Percentiles rank a stretch among this genome's conserved stretches.
Evolutionary conservation across 2,113 vertebrate genomes (phyloP).

Genomic region (Zosterops borbonicus): DNA sequence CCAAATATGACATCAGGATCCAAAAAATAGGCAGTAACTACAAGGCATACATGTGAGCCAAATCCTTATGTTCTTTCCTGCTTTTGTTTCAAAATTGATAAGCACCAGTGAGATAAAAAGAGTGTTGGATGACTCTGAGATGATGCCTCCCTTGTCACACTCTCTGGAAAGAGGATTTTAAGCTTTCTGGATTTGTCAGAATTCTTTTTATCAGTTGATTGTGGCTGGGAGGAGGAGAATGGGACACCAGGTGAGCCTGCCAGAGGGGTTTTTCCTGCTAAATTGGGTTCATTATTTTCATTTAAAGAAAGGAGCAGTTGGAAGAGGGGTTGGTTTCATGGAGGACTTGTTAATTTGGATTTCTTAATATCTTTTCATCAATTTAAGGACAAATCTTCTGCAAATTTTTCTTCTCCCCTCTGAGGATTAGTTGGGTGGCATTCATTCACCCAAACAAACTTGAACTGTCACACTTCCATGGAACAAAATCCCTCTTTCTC

Average conservation of each 20-base stretch:
- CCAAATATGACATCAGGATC: slow-evolving; percentile 98
- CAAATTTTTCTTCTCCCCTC: neutral
- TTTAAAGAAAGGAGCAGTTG: neutral
- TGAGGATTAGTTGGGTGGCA: neutral
- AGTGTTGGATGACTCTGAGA: neutral
- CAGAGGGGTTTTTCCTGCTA: neutral
- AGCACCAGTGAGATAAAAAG: neutral
- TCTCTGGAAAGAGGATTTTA: neutral
- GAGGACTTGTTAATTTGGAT: neutral
- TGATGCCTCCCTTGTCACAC: neutral
- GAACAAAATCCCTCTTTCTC: neutral
- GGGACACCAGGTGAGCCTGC: neutral
- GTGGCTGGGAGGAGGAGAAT: neutral
- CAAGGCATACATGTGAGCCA: slow-evolving; percentile 97
- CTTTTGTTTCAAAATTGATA: neutral
- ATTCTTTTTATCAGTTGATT: neutral
- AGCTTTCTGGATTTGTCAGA: neutral
- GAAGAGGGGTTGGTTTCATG: neutral
- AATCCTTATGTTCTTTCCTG: slow-evolving; percentile 16
- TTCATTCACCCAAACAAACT: neutral
- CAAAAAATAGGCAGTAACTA: slow-evolving; percentile 98
- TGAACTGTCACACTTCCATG: neutral
- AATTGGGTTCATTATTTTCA: neutral
- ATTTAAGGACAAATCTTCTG: neutral
- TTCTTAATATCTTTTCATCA: neutral